Evolutionary conservation across 2,797 vertebrate genomes (phyloP), one percentile per base, ranked within the genome.

Genomic region (Pseudochaenichthys georgianus): DNA sequence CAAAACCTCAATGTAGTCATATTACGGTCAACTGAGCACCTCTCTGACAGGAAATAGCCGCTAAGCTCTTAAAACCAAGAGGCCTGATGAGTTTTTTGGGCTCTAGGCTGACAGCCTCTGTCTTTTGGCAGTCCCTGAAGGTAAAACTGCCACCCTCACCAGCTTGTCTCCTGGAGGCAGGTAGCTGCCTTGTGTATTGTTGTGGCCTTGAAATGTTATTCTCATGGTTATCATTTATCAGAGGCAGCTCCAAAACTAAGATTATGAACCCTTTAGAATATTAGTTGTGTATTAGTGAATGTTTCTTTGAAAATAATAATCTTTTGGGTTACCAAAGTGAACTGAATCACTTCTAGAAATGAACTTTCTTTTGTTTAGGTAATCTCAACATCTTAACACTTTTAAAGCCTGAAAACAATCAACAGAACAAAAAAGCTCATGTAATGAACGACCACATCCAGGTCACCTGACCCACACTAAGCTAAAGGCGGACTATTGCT

Each of bases 61-160:
- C 73, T 87, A 73, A 85, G 79, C 86, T 70, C 45, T 76, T 75
- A 77, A 87, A 88, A 78, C 73, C 75, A 81, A 66, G 73, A 75
- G 64, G 46, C 51, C 77, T 67, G 63, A 71, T 53, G 75, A 64
- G 1, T 64, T 81, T 75, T 72, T 41, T 5, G 59, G 75, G 63
- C 77, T 85, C 67, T 58, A 51, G 60, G 75, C 73, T 75, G 71
- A 28, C 70, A 74, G 65, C 70, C 21, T 42, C 46, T 74, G 73
- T 82, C 73, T 64, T 68, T 87, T 74, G 79, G 71, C 75, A 72
- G 64, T 77, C 70, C 73, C 71, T 17, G 59, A 19, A 72, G 53
- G 64, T 55, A 51, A 60, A 34, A 15, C 59, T 38, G 63, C 69
- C 59, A n/a, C 74, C 54, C 68, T 69, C 72, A 38, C 61, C 54